Percentiles rank a stretch among this genome's conserved stretches.
phyloP scores from a whole-genome alignment of 35 echinoderm and acorn worm genomes.

The Lytechinus variegatus region DNA sequence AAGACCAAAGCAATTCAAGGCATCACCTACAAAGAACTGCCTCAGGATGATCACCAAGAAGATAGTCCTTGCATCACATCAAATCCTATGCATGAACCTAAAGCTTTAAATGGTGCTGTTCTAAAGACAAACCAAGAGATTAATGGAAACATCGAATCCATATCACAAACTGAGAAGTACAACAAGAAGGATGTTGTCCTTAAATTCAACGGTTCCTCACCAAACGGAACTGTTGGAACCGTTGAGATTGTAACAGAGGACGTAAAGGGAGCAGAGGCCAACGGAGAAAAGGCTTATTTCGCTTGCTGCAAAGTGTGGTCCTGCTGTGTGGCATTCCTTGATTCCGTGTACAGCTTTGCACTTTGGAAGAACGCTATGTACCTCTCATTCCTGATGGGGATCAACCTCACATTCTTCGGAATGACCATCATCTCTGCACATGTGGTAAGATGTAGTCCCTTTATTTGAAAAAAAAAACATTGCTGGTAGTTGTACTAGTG shows the following conservation, averaged over 20 bases:
- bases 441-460: background rate
- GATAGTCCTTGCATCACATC: background rate
- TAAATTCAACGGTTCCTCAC: background rate
- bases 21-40: background rate
- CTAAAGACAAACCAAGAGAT: background rate
- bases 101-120: background rate
- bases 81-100: background rate
- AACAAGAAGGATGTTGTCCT: background rate
- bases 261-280: background rate
- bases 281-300: background rate
- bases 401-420: slow-evolving; percentile 32
- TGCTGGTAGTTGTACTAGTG: too few species aligned
- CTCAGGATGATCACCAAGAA: background rate
- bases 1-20: background rate
- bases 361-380: slow-evolving; percentile 27
- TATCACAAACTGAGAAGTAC: background rate
- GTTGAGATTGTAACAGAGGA: background rate
- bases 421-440: slow-evolving; percentile 10
- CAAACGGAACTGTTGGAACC: background rate
- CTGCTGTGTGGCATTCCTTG: background rate
- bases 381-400: background rate
- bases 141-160: background rate
- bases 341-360: slow-evolving; percentile 8
- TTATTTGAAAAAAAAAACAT: too few species aligned
- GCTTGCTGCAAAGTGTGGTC: background rate